phyloP scores from a whole-genome alignment of 2,797 vertebrate genomes.

The Naso thynnoides region DNA sequence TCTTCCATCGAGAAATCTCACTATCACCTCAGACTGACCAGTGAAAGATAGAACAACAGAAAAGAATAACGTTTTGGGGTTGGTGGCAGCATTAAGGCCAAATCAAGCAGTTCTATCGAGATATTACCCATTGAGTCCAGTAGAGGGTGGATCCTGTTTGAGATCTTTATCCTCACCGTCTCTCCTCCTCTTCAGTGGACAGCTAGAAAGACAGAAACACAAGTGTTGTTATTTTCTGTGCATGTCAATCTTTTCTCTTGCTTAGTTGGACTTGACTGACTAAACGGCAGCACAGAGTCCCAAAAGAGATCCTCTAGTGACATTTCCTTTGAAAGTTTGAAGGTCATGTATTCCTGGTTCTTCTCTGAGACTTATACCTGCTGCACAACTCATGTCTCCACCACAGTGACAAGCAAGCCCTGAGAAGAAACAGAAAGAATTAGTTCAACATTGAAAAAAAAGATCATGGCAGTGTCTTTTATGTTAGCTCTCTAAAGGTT shows the following conservation, averaged over 20 bases:
- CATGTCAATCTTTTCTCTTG: background rate
- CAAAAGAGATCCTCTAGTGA: background rate
- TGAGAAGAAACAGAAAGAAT: background rate
- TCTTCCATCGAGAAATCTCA: too few relatives aligned
- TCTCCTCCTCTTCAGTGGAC: too few relatives aligned
- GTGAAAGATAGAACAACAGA: too few relatives aligned
- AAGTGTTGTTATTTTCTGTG: background rate
- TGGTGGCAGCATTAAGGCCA: too few relatives aligned
- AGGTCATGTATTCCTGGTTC: background rate
- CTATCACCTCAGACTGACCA: too few relatives aligned
- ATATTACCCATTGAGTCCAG: too few relatives aligned
- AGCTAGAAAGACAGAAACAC: background rate
- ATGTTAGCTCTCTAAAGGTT: conserved; percentile 26
- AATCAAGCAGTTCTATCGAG: too few relatives aligned
- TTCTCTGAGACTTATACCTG: background rate
- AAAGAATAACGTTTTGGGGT: too few relatives aligned
- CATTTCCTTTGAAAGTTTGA: background rate
- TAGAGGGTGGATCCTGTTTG: too few relatives aligned
- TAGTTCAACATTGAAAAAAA: background rate
- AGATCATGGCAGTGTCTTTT: conserved; percentile 4
- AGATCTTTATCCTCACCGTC: too few relatives aligned
- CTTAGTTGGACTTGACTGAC: background rate
- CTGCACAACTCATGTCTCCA: background rate
- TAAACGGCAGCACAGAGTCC: background rate
- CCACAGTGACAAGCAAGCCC: background rate